phyloP scores from a whole-genome alignment of 2,888 invertebrate genomes.

The Melinaea menophilus region DNA sequence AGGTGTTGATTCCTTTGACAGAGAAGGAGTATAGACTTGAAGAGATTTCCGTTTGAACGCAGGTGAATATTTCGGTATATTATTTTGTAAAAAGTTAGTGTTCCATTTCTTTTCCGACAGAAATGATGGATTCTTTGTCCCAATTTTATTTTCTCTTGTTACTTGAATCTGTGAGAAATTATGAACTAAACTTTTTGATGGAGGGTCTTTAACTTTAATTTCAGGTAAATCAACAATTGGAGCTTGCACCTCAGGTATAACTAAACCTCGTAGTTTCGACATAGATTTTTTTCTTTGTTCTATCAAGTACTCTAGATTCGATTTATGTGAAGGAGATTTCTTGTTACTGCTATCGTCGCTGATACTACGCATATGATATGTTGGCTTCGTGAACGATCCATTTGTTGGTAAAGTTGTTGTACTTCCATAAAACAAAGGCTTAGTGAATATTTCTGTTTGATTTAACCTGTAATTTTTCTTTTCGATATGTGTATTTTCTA shows the following conservation, averaged over 20 bases:
- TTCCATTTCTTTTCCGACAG: slow-evolving; percentile 69
- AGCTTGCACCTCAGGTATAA: slow-evolving; percentile 87
- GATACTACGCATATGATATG: slow-evolving; percentile 64
- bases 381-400: slow-evolving; percentile 49
- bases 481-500: slow-evolving; percentile 54
- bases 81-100: slow-evolving; percentile 64
- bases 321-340: slow-evolving; percentile 72
- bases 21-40: slow-evolving; percentile 77
- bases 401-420: slow-evolving; percentile 63
- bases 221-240: slow-evolving; percentile 87
- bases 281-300: slow-evolving; percentile 90
- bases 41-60: slow-evolving; percentile 88
- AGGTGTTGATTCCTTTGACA: slow-evolving; percentile 72
- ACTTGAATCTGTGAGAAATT: slow-evolving; percentile 54
- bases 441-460: slow-evolving; percentile 46
- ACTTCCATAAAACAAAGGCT: slow-evolving; percentile 70
- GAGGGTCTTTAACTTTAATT: slow-evolving; percentile 85
- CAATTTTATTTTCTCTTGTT: slow-evolving; percentile 51
- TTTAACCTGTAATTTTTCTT: slow-evolving; percentile 37
- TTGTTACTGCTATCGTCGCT: slow-evolving; percentile 66
- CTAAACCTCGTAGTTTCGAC: slow-evolving; percentile 91
- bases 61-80: slow-evolving; percentile 88
- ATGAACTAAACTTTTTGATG: slow-evolving; percentile 65
- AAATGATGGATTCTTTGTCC: slow-evolving; percentile 48
- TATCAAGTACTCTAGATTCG: slow-evolving; percentile 84